Base-by-base conservation (phyloP, 2,797 vertebrate genomes). In the Enteromius treurensis region DNA sequence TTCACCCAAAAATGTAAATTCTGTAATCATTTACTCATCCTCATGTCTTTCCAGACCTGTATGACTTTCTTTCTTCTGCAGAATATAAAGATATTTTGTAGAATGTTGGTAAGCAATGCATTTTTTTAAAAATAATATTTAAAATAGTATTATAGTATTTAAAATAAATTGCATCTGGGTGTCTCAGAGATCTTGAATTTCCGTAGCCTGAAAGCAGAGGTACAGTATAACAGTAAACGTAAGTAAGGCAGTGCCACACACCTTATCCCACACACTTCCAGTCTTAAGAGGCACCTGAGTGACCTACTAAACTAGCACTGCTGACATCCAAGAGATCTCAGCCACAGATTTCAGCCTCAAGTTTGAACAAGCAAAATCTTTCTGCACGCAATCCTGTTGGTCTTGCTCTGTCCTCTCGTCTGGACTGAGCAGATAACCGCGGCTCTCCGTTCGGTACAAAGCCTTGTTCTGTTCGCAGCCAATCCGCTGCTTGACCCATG, bases 361-460 rank as follows among this genome's bases (percentile, higher is more conserved):
- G 80, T 86, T 75, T 82, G 80, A 83, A 80, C 67, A 79, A 86
- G 85, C 68, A 70, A 84, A 85, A 84, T 49, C 64, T 83, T 82
- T 60, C n/a, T 32, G 19, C 40, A 11, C 15, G 47, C 79, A 86
- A 81, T 88, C 86, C 82, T 84, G 77, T 85, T 81, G 34, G 80
- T 87, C 84, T 69, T 71, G 73, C 78, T 81, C 32, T 49, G 14
- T 65, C 73, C 75, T 80, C 64, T 37, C 79, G 53, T 60, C 85
- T 86, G 85, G 58, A 69, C 62, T 23, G 15, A 34, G 42, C 37
- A 86, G 85, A 89, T 86, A 85, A 88, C 79, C 17, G 19, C 58
- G 4, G 69, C 83, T 70, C 77, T 77, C 74, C 45, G 11, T 65
- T 37, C 37, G 11, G 82, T 77, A 75, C 76, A 80, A 40, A 65